Evolutionary conservation across 1,140 invertebrate species (phyloP), one percentile per base, ranked within the genome.

Genomic region (Macrostomum lignano): DNA sequence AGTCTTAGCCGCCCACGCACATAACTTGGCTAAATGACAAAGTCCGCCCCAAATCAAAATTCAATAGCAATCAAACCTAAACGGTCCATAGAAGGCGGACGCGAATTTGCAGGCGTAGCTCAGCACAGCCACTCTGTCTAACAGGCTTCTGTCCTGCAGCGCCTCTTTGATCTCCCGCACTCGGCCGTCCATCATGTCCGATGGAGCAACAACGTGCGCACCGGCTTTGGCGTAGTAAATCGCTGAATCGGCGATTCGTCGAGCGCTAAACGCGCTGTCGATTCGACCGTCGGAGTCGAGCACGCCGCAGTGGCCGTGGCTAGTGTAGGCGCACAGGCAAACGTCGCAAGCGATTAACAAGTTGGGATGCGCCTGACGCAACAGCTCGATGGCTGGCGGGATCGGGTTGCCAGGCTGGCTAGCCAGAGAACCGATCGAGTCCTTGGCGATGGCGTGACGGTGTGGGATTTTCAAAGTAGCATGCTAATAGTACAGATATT

Each of bases 161-260:
- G 57, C 49, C 29, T 68, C 53, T 58, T 86, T 91, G 30, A 96
- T 94, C 0, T 73, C 72, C 35, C 67, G 67, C 41, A 96, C 52
- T 39, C 81, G 65, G 17, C 81, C 78, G 60, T 96, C 86, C 79
- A 88, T 91, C 79, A 91, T 88, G 48, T 88, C 81, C 0, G 79
- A 86, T 7, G 84, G 82, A 7, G 81, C 81, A 7, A 91, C 67
- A 28, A 93, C 69, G 40, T 88, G 72, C 22, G 46, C 58, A 73
- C 78, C 79, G 47, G 74, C 75, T 62, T 69, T 68, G 9, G 77
- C 82, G 63, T 86, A 93, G 14, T 67, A 59, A 1, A 81, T 57
- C 11, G 81, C 68, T 26, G 88, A 65, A 55, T 82, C 67, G 10
- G 75, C 71, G 22, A 94, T 67, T 40, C 81, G 63, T 46, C 68